Evolutionary conservation across 2,888 invertebrate genomes (phyloP).

Genomic region (Panzeria rudis): DNA sequence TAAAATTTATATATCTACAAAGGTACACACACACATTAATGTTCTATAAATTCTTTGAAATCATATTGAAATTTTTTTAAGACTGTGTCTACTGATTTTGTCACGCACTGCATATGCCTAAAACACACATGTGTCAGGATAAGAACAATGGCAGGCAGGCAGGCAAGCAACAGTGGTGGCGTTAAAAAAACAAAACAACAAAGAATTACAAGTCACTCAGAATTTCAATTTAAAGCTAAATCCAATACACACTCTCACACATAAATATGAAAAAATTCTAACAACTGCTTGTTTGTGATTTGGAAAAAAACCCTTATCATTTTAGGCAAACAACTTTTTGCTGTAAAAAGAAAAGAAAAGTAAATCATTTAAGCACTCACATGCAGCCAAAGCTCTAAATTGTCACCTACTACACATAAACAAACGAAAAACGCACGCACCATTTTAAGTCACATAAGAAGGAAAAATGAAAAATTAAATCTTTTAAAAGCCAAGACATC

Average conservation of each 20-base stretch:
- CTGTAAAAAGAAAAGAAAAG: slow-evolving; percentile 36
- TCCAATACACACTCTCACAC: slow-evolving; percentile 72
- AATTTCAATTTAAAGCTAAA: slow-evolving; percentile 79
- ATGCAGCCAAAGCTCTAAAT: slow-evolving; percentile 62
- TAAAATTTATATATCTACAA: neutral
- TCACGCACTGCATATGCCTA: slow-evolving; percentile 68
- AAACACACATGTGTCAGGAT: slow-evolving; percentile 60
- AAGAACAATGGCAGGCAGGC: slow-evolving; percentile 64
- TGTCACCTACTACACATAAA: slow-evolving; percentile 60
- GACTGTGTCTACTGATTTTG: slow-evolving; percentile 46
- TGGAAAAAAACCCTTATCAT: slow-evolving; percentile 79
- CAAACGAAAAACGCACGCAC: neutral
- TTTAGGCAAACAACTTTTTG: slow-evolving; percentile 35
- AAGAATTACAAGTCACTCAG: slow-evolving; percentile 79
- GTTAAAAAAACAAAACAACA: slow-evolving; percentile 5
- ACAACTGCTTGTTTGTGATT: slow-evolving; percentile 55
- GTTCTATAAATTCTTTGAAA: slow-evolving; percentile 48
- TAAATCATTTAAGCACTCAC: slow-evolving; percentile 70
- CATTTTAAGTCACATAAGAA: slow-evolving; percentile 37
- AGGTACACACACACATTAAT: neutral
- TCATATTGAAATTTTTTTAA: slow-evolving; percentile 67
- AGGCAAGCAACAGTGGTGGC: slow-evolving; percentile 41
- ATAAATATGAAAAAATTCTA: slow-evolving; percentile 43
- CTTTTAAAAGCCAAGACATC: slow-evolving; percentile 65
- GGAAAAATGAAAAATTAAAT: slow-evolving; percentile 66